Conservation (phyloP, 1,140 invertebrate genomes). For the Cherax destructor region DNA sequence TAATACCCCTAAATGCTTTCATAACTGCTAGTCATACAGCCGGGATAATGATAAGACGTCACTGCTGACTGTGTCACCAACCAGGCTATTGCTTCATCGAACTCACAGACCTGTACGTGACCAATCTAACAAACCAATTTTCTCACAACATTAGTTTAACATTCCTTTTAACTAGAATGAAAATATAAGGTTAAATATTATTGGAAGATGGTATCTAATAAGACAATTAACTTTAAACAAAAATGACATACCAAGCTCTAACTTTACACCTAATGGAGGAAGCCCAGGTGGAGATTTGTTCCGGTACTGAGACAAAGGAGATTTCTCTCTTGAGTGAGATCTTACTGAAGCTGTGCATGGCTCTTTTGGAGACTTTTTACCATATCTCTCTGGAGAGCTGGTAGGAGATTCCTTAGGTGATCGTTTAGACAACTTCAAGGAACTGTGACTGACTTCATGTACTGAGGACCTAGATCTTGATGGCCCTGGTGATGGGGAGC, state of each 20-base stretch:
- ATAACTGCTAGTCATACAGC: too few species aligned
- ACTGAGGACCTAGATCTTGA: background rate
- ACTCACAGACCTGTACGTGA: too few species aligned
- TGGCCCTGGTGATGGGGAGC: background rate
- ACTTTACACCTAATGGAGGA: background rate
- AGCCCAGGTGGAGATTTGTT: background rate
- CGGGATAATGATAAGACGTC: too few species aligned
- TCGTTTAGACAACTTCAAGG: background rate
- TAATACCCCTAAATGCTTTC: too few species aligned
- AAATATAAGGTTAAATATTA: too few species aligned
- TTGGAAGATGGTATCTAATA: too few species aligned
- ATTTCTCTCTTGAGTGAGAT: background rate
- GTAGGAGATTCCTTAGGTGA: background rate
- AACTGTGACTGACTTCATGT: background rate
- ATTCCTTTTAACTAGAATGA: too few species aligned
- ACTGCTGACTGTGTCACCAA: too few species aligned
- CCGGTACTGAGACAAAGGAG: background rate
- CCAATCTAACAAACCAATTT: too few species aligned
- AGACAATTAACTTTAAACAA: too few species aligned
- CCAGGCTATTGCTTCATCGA: too few species aligned
- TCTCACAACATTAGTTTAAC: too few species aligned
- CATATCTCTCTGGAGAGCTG: background rate
- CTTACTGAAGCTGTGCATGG: background rate
- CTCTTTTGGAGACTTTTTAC: background rate
- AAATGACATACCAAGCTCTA: background rate